Evolutionary conservation across 2,113 vertebrate genomes (phyloP).

Genomic region (Heloderma charlesbogerti): DNA sequence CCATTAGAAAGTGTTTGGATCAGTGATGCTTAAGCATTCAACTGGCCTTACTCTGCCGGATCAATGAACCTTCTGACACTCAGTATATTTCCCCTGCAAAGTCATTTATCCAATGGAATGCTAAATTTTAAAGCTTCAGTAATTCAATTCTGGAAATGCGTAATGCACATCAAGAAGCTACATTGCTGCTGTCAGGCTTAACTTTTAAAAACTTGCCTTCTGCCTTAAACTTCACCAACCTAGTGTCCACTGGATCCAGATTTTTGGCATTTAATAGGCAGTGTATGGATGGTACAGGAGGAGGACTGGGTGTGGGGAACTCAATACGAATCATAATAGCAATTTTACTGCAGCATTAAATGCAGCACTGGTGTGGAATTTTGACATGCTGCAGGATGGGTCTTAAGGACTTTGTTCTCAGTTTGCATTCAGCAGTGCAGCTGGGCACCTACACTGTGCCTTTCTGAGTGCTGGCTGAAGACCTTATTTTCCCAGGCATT

Average conservation of each 20-base stretch:
- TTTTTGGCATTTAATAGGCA: background rate
- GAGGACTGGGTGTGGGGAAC: background rate
- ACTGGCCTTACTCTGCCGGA: background rate
- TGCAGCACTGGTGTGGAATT: background rate
- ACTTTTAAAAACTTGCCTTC: background rate
- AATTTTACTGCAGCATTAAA: background rate
- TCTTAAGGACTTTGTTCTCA: too few species aligned
- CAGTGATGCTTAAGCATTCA: background rate
- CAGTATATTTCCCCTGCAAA: background rate
- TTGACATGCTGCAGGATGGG: background rate
- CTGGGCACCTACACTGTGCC: too few species aligned
- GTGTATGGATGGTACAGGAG: background rate
- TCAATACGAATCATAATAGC: background rate
- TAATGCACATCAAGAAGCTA: background rate
- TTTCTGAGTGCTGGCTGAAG: too few species aligned
- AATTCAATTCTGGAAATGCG: background rate
- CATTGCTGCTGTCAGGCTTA: background rate
- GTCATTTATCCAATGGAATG: constrained; percentile 5
- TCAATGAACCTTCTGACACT: background rate
- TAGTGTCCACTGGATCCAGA: background rate
- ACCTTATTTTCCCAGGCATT: too few species aligned
- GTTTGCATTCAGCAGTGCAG: too few species aligned
- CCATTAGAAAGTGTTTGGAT: background rate
- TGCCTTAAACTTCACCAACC: background rate
- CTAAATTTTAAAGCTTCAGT: constrained; percentile 2